Base-by-base conservation (phyloP, 1,140 invertebrate species). In the Phthorimaea operculella region DNA sequence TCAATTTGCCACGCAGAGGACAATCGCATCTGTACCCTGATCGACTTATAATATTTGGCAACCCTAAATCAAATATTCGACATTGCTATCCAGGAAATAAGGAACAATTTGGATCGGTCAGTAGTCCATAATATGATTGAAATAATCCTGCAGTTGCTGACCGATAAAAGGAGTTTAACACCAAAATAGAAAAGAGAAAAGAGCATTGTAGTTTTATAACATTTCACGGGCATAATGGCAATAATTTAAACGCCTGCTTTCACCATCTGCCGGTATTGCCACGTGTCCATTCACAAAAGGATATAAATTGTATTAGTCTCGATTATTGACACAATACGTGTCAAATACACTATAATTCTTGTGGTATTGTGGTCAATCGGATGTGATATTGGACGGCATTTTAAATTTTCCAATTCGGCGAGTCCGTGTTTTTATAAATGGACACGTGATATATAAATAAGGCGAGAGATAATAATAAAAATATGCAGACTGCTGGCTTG, bases 1-100 rank as follows among this genome's bases (percentile, higher is more conserved):
- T 77, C 76, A 71, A 81, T 83, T 76, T 63, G 78, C 70, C 69
- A 76, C 68, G 65, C 69, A 66, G 64, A 1, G 64, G 71, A 83
- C 76, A 71, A 74, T 71, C 68, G 62, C 60, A 47, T 39, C 10
- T n/a, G 36, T 12, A 39, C 10, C n/a, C 10, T 39, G 36, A 39
- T 10, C 36, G n/a, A 39, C 21, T 28, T 28, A 39, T 39, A 10
- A 39, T n/a, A 12, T 39, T n/a, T n/a, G 10, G 1, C 36, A 39
- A 12, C 36, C 2, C 36, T 39, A 12, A n/a, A 39, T 39, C 36
- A 39, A 9, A 39, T 39, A 39, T n/a, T 39, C 10, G 4, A 39
- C 36, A 4, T 39, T 39, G 36, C 8, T 9, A 3, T 1, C 10
- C n/a, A 5, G n/a, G 36, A 39, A 12, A 12, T 39, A 39, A 10